phyloP scores from a whole-genome alignment of 2,797 vertebrate genomes.

The Tympanoctomys barrerae region DNA sequence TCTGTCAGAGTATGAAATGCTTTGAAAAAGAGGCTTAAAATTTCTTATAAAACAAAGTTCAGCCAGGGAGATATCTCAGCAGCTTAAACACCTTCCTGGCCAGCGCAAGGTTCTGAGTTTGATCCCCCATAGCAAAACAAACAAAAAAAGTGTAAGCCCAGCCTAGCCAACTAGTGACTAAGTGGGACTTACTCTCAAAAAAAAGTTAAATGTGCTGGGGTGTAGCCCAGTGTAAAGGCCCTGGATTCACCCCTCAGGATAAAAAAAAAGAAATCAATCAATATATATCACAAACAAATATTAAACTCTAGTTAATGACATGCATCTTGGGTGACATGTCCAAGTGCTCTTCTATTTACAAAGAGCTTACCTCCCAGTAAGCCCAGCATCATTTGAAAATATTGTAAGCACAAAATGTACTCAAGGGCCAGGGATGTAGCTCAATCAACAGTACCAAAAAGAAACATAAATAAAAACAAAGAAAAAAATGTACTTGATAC shows the following conservation, averaged over 20 bases:
- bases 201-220: not conserved
- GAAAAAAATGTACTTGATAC: not conserved
- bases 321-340: not conserved
- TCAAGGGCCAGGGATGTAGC: not conserved
- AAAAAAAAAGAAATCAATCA: not conserved
- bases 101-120: too few species aligned
- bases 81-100: too few species aligned
- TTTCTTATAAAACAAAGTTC: not conserved
- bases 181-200: not conserved
- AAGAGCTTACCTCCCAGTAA: not conserved
- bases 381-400: not conserved
- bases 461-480: not conserved
- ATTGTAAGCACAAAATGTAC: not conserved
- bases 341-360: not conserved
- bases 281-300: not conserved
- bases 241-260: not conserved
- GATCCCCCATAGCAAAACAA: too few species aligned
- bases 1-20: not conserved
- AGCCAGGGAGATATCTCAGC: too few species aligned
- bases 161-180: not conserved
- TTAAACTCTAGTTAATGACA: not conserved
- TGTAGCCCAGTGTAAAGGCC: not conserved
- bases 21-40: not conserved
- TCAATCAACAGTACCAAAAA: not conserved
- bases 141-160: not conserved